Percentiles rank a stretch among this genome's conserved stretches.
phyloP scores from a whole-genome alignment of 1,140 invertebrate species.

The Galleria mellonella region DNA sequence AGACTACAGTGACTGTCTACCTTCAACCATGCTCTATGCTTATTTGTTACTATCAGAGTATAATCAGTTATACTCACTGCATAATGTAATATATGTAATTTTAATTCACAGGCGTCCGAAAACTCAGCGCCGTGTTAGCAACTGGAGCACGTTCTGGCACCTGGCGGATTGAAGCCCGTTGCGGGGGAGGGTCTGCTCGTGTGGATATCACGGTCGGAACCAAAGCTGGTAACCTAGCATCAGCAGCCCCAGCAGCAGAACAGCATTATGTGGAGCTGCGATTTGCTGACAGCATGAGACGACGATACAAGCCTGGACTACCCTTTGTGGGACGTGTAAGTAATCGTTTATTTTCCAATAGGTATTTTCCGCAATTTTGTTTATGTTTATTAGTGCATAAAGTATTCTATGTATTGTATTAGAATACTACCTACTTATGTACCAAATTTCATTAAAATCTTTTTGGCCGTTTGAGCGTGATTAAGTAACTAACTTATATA shows the following conservation, averaged over 20 bases:
- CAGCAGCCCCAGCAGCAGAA: slow-evolving; percentile 77
- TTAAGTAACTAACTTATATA: too few species aligned
- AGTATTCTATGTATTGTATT: too few species aligned
- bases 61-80: background rate
- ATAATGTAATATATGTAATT: too few species aligned
- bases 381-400: too few species aligned
- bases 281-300: slow-evolving; percentile 77
- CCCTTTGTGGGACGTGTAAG: slow-evolving; percentile 78
- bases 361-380: too few species aligned
- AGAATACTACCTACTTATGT: too few species aligned
- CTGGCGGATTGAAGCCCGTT: slow-evolving; percentile 75
- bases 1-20: too few species aligned
- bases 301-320: slow-evolving; percentile 78
- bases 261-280: slow-evolving; percentile 79
- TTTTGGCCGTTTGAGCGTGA: too few species aligned
- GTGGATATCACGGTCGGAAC: slow-evolving; percentile 48
- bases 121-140: slow-evolving; percentile 72
- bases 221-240: slow-evolving; percentile 58
- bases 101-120: slow-evolving; percentile 70
- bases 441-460: too few species aligned
- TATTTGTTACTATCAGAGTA: background rate
- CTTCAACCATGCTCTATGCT: too few species aligned
- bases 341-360: slow-evolving; percentile 1
- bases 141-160: slow-evolving; percentile 70
- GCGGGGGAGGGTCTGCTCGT: slow-evolving; percentile 71